Evolutionary conservation across 2,888 invertebrate species (phyloP).

Genomic region (Colletes collaris): DNA sequence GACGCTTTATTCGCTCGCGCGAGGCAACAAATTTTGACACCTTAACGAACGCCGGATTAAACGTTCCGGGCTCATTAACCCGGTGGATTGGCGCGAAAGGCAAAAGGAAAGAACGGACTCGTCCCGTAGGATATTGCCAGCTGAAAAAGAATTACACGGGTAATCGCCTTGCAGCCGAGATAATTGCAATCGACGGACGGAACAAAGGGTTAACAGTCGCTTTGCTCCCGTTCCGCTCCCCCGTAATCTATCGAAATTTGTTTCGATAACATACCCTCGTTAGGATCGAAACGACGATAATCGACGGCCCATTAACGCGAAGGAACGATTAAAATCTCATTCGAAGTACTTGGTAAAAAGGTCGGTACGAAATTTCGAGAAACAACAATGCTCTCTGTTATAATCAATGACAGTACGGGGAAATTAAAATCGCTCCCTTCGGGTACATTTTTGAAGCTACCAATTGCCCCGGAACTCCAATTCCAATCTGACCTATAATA

Average conservation of each 20-base stretch:
- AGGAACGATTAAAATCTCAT: too few relatives aligned
- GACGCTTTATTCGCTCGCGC: slow-evolving; percentile 2
- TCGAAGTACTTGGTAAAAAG: too few relatives aligned
- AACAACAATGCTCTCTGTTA: too few relatives aligned
- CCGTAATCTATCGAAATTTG: slow-evolving; percentile 29
- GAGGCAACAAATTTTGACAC: slow-evolving; percentile 47
- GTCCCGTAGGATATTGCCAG: slow-evolving; percentile 37
- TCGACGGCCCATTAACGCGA: background rate
- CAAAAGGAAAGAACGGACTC: slow-evolving; percentile 12
- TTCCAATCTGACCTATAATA: too few relatives aligned
- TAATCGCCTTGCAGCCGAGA: slow-evolving; percentile 46
- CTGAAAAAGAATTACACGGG: slow-evolving; percentile 52
- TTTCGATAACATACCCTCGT: slow-evolving; percentile 32
- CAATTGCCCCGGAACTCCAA: too few relatives aligned
- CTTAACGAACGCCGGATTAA: slow-evolving; percentile 51
- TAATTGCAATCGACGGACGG: slow-evolving; percentile 59
- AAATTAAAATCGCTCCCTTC: too few relatives aligned
- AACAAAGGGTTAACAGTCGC: slow-evolving; percentile 59
- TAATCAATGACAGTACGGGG: too few relatives aligned
- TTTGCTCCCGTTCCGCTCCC: slow-evolving; percentile 13
- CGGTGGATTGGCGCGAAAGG: slow-evolving; percentile 8
- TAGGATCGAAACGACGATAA: background rate
- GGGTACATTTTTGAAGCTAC: too few relatives aligned
- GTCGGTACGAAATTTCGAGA: too few relatives aligned
- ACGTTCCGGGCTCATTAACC: slow-evolving; percentile 49